Evolutionary conservation across 2,113 vertebrate species (phyloP), one percentile per base, ranked within the genome.

Genomic region (Solea solea): DNA sequence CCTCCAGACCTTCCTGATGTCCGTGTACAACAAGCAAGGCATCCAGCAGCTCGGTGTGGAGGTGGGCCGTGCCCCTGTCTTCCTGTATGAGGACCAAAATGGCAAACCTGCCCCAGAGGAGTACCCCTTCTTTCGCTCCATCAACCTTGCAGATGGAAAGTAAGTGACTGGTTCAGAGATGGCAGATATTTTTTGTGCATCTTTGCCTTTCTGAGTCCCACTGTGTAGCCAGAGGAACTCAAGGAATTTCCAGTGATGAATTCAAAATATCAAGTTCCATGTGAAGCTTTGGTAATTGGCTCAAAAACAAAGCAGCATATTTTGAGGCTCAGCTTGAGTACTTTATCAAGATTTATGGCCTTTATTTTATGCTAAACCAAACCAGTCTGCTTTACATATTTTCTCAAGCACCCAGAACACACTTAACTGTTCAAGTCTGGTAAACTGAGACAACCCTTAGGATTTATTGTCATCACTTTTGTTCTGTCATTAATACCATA

Each of bases 141-240:
- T 98, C 86, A 98, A 98, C 89, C 92, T 99, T 0, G 95, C 96
- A 34, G 98, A 99, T 73, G 97, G 97, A 54, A 98, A 97, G 98
- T 98, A 95, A 97, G 97, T 95, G 66, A 52, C n/a, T 21, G 49
- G 39, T 64, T 57, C 56, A 53, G 42, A 11, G 66, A 51, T 53
- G 67, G 60, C 39, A 21, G 25, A 40, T 40, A 65, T 69, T 25
- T 72, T 34, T 34, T 3, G 34, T 34, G 3, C 34, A 39, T 34
- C 2, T 5, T 21, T 46, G 14, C 16, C 9, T 28, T 21, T 9
- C n/a, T 48, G 3, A 15, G 25, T 28, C 5, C 2, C 10, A 6
- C 50, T 49, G 8, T 34, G 6, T 8, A 4, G 41, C 11, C 34
- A 39, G 7, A 54, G 41, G 44, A 54, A 60, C 48, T 64, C 44